Conservation (phyloP, 2,888 invertebrate species). For the Drosophila pseudotakahashii region DNA sequence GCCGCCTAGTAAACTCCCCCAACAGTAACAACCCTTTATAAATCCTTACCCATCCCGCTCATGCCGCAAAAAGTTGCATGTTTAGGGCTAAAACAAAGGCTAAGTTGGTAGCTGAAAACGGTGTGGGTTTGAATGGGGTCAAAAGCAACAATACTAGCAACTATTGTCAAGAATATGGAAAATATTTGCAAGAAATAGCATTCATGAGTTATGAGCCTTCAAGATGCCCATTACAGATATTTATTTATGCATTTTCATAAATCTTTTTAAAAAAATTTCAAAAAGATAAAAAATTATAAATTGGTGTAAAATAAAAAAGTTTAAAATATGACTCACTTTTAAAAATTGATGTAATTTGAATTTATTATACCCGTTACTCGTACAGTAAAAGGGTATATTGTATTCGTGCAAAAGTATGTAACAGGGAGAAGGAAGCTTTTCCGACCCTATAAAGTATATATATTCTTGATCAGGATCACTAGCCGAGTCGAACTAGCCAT, state of each 20-base stretch:
- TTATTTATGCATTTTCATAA: neutral
- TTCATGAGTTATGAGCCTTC: neutral
- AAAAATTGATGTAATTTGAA: too few relatives aligned
- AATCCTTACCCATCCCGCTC: constrained; percentile 1
- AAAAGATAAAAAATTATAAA: too few relatives aligned
- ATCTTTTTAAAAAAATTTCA: too few relatives aligned
- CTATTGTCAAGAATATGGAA: constrained; percentile 46
- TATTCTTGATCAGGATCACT: too few relatives aligned
- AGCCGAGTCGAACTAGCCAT: too few relatives aligned
- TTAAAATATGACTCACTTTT: too few relatives aligned
- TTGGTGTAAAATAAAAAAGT: too few relatives aligned
- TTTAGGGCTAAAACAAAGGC: constrained; percentile 15
- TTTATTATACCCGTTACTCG: too few relatives aligned
- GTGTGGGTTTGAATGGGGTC: constrained; percentile 67
- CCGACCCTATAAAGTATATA: too few relatives aligned
- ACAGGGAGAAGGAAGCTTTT: too few relatives aligned
- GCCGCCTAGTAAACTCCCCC: constrained; percentile 52
- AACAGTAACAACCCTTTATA: neutral
- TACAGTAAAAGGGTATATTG: too few relatives aligned
- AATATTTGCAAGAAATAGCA: constrained; percentile 19
- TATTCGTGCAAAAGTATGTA: too few relatives aligned
- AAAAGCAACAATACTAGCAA: constrained; percentile 36
- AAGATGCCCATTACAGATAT: constrained; percentile 1
- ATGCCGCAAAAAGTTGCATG: constrained; percentile 37
- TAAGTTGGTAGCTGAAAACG: constrained; percentile 11